Evolutionary conservation across 2,888 invertebrate species (phyloP), one percentile per base, ranked within the genome.

Genomic region (Plagodis dolabraria): DNA sequence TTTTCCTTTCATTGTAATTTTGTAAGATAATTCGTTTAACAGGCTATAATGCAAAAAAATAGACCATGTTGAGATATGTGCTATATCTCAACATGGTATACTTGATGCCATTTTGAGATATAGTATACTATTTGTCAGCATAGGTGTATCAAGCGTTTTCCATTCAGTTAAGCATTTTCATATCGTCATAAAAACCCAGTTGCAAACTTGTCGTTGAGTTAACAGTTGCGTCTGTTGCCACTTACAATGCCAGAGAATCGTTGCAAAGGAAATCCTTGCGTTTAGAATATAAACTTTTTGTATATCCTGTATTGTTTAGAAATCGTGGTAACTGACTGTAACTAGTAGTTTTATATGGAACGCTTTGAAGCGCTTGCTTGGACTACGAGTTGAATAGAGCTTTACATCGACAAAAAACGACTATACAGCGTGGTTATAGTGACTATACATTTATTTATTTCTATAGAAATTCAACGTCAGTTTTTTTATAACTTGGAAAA

Each of bases 181-280:
- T 22, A 22, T 4, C 22, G 22, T n/a, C 49, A 40, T 36, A 36
- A 11, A 33, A 42, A 8, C 12, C 40, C 34, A 43, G 43, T 50
- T 50, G 42, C 11, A 9, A 50, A 50, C 34, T 22, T 42, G 33
- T 34, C 43, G 42, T 50, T 42, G 49, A 50, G 42, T 43, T 43
- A 5, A 43, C 11, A 50, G 43, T 50, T 50, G 11, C 1, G 22
- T 12, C 34, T 38, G 48, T 11, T 38, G 40, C 4, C 11, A 6
- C n/a, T 11, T 11, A 47, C 44, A 44, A 48, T 48, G 34, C 10
- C 33, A 22, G 42, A 9, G 44, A n/a, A 44, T 45, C 49, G 48
- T 55, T 49, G 7, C 44, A 49, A 34, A 44, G 48, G 43, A 55
- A 55, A 48, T 44, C 44, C 55, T 55, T 5, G 48, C 40, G 22